phyloP scores from a whole-genome alignment of 2,888 invertebrate genomes.

The Melanchra persicariae region DNA sequence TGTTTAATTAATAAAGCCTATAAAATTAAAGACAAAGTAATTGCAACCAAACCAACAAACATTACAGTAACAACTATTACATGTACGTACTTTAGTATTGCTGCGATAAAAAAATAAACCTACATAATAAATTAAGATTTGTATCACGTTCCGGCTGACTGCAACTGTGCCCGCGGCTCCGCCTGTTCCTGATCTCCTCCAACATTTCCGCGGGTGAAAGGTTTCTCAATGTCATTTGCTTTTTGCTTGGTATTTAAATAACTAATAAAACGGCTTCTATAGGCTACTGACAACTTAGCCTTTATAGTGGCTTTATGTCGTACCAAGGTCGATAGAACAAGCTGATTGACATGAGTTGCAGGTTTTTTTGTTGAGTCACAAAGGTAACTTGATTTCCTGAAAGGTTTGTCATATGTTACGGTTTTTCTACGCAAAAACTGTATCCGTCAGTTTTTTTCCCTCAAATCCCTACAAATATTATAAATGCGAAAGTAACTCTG shows the following conservation, averaged over 20 bases:
- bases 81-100: neutral
- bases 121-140: slow-evolving; percentile 13
- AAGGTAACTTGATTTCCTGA: slow-evolving; percentile 23
- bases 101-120: slow-evolving; percentile 1
- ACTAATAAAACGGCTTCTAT: slow-evolving; percentile 54
- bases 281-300: slow-evolving; percentile 24
- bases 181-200: slow-evolving; percentile 79
- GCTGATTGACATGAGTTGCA: slow-evolving; percentile 27
- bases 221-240: slow-evolving; percentile 76
- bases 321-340: slow-evolving; percentile 61
- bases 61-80: neutral
- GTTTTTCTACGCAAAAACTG: slow-evolving; percentile 2
- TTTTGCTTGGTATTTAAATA: slow-evolving; percentile 58
- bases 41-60: neutral
- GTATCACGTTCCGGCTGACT: slow-evolving; percentile 49
- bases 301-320: slow-evolving; percentile 36
- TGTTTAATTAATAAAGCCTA: neutral
- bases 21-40: neutral
- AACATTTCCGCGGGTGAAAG: slow-evolving; percentile 79
- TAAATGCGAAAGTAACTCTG: too few relatives aligned
- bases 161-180: slow-evolving; percentile 40
- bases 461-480: too few relatives aligned
- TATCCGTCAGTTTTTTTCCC: neutral
- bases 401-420: neutral
- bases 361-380: slow-evolving; percentile 4